A percentile compares a stretch with the other conserved stretches of the same genome.
Evolutionary conservation across 2,113 vertebrate genomes (phyloP).

Genomic region (Clinocottus analis): DNA sequence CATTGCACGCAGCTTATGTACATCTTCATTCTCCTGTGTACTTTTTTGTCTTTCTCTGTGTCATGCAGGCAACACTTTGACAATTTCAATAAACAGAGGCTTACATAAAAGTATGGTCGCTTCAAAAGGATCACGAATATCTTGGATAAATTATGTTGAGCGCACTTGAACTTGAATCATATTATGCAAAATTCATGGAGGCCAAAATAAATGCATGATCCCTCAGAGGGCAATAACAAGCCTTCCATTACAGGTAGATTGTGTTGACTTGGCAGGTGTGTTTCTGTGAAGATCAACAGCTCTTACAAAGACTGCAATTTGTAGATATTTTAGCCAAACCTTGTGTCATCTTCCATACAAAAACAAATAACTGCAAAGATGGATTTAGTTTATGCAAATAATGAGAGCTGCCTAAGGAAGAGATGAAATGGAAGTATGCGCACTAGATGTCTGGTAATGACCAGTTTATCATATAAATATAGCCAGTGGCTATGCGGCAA

Average conservation of each 20-base stretch:
- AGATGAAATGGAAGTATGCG: background rate
- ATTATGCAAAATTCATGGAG: slow-evolving; percentile 38
- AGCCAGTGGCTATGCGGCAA: background rate
- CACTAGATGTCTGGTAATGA: background rate
- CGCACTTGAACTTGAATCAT: slow-evolving; percentile 36
- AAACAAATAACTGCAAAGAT: background rate
- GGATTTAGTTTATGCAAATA: slow-evolving; percentile 8
- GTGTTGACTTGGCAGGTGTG: slow-evolving; percentile 30
- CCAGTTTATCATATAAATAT: background rate
- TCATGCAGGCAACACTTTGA: slow-evolving; percentile 21
- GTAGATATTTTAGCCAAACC: slow-evolving; percentile 27
- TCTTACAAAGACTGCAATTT: slow-evolving; percentile 40
- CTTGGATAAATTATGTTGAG: background rate
- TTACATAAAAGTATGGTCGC: slow-evolving; percentile 11
- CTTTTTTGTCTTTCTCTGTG: slow-evolving; percentile 11
- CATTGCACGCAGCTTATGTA: slow-evolving; percentile 10
- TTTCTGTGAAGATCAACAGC: slow-evolving; percentile 33
- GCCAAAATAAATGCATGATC: slow-evolving; percentile 37
- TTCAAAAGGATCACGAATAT: slow-evolving; percentile 11
- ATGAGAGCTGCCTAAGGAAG: background rate
- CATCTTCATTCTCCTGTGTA: slow-evolving; percentile 12
- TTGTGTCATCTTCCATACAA: slow-evolving; percentile 1
- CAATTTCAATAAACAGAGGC: slow-evolving; percentile 35
- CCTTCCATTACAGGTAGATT: slow-evolving; percentile 45
- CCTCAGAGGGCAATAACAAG: slow-evolving; percentile 50